Evolutionary conservation across 2,113 vertebrate species (phyloP).

Genomic region (Cichladusa arquata): DNA sequence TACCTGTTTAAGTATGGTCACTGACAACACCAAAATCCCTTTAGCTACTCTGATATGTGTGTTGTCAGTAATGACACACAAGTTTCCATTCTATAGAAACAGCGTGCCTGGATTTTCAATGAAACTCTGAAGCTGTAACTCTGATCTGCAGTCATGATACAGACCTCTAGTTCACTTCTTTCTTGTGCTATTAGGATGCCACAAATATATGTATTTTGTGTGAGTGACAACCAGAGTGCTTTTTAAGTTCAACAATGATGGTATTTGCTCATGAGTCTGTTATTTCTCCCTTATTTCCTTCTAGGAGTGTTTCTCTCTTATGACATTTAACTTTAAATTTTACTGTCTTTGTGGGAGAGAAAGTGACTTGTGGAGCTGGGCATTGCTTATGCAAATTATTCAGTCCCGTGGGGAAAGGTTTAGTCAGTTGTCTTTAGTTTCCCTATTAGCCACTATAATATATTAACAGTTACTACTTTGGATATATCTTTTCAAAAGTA

Average conservation of each 20-base stretch:
- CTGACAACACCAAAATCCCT: background rate
- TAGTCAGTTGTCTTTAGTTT: slow-evolving; percentile 10
- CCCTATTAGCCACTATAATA: background rate
- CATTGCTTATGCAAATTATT: slow-evolving; percentile 1
- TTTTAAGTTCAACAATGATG: background rate
- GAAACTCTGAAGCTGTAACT: background rate
- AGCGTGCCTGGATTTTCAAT: background rate
- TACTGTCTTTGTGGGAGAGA: background rate
- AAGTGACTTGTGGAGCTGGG: background rate
- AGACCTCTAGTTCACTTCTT: background rate
- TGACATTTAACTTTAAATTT: background rate
- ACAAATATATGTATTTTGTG: background rate
- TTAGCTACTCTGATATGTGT: background rate
- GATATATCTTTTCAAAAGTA: background rate
- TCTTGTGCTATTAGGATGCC: background rate
- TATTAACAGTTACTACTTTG: background rate
- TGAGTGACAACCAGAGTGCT: background rate
- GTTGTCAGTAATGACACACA: background rate
- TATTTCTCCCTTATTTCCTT: background rate
- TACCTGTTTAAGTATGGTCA: background rate
- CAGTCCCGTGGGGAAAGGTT: background rate
- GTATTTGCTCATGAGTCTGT: background rate
- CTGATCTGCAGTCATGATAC: background rate
- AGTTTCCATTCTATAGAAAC: background rate
- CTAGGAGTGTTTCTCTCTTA: background rate